A percentile compares a stretch with the other conserved stretches of the same genome.
Evolutionary conservation across 2,113 vertebrate genomes (phyloP).

Genomic region (Bambusicola thoracicus): DNA sequence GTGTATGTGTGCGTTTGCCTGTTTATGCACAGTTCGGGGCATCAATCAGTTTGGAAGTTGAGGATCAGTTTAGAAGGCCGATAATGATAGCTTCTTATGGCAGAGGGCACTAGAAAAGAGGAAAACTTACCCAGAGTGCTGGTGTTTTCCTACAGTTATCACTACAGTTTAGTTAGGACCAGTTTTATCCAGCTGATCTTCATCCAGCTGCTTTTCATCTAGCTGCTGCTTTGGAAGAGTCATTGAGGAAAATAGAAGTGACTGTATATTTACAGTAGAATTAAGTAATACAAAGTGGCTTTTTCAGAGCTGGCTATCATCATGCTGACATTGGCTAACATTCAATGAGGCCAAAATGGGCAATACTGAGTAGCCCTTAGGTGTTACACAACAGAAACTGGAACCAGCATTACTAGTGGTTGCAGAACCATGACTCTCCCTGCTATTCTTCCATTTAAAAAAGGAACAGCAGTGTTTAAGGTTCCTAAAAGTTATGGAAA

Average conservation of each 20-base stretch:
- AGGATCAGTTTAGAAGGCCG: background rate
- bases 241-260: background rate
- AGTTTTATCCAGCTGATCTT: background rate
- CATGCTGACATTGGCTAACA: background rate
- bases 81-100: background rate
- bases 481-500: background rate
- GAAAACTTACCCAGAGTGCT: background rate
- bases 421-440: background rate
- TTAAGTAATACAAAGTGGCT: background rate
- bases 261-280: conserved; percentile 12
- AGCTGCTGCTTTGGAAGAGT: background rate
- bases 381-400: background rate
- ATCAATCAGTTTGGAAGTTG: background rate
- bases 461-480: background rate
- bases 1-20: background rate
- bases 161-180: background rate
- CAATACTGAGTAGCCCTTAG: background rate
- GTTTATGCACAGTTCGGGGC: background rate
- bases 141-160: background rate
- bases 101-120: background rate
- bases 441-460: background rate
- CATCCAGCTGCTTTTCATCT: background rate
- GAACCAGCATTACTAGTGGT: background rate
- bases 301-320: background rate
- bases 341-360: background rate